Evolutionary conservation across 2,888 invertebrate genomes (phyloP).

Genomic region (Apotomis capreana): DNA sequence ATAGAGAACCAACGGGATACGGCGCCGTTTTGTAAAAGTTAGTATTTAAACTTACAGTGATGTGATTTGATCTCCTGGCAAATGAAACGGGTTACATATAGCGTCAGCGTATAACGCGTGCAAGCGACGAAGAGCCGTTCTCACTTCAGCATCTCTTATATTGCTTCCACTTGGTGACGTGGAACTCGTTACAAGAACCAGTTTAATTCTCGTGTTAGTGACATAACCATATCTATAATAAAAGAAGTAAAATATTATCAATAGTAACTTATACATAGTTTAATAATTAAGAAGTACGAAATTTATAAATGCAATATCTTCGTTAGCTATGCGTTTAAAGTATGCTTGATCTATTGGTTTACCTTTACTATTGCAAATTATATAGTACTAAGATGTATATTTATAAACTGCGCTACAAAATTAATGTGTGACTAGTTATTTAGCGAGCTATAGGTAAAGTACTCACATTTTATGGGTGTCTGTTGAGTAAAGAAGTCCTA

Average conservation of each 20-base stretch:
- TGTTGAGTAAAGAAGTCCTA: slow-evolving; percentile 95
- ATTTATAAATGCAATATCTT: too few species aligned
- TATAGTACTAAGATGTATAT: too few species aligned
- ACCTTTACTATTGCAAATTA: too few species aligned
- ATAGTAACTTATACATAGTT: too few species aligned
- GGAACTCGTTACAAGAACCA: slow-evolving; percentile 96
- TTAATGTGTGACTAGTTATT: too few species aligned
- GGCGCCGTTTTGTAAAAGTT: not conserved
- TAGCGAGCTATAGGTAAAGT: not conserved
- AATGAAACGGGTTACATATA: slow-evolving; percentile 98
- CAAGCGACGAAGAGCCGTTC: slow-evolving; percentile 92
- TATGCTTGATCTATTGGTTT: too few species aligned
- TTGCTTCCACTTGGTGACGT: slow-evolving; percentile 94
- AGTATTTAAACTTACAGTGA: slow-evolving; percentile 87
- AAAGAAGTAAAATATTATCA: not conserved
- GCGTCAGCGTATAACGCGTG: slow-evolving; percentile 97
- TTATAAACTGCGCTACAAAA: too few species aligned
- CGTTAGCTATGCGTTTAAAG: too few species aligned
- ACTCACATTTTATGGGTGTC: slow-evolving; percentile 97
- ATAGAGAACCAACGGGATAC: not conserved
- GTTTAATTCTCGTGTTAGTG: slow-evolving; percentile 98
- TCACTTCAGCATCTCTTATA: slow-evolving; percentile 96
- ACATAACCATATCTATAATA: slow-evolving; percentile 93
- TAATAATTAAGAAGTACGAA: too few species aligned
- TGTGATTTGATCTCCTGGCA: slow-evolving; percentile 94